Evolutionary conservation across 1,140 invertebrate genomes (phyloP).

Genomic region (Melipona quadrifasciata): DNA sequence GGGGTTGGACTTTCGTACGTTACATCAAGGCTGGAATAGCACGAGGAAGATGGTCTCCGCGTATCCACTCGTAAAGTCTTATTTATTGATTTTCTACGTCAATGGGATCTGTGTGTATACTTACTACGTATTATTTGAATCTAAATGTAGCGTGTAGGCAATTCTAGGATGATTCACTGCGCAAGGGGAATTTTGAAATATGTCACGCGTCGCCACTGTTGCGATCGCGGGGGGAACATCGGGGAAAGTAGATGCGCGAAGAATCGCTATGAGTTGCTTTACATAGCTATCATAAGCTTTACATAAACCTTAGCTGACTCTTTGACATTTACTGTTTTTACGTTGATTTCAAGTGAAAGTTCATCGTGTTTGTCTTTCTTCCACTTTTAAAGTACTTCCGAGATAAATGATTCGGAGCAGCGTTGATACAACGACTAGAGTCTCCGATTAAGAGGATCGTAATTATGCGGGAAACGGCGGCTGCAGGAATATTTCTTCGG

Average conservation of each 20-base stretch:
- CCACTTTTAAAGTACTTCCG: neutral
- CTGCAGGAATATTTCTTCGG: slow-evolving; percentile 2
- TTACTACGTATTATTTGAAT: neutral
- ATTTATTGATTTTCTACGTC: slow-evolving; percentile 53
- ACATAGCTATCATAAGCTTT: neutral
- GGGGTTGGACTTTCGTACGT: slow-evolving; percentile 46
- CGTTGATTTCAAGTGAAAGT: too few species aligned
- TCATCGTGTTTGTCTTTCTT: too few species aligned
- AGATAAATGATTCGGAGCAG: neutral
- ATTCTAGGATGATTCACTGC: slow-evolving; percentile 3
- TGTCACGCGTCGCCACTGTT: neutral
- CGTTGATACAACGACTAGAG: neutral
- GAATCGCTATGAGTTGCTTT: neutral
- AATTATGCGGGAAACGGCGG: neutral
- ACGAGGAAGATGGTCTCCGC: slow-evolving; percentile 12
- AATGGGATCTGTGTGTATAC: slow-evolving; percentile 31
- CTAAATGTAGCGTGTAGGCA: slow-evolving; percentile 11
- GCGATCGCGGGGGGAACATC: neutral
- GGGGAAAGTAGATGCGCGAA: neutral
- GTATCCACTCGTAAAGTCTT: slow-evolving; percentile 44
- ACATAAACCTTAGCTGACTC: rapidly evolving
- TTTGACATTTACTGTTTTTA: neutral
- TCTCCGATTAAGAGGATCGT: neutral
- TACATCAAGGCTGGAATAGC: slow-evolving; percentile 16
- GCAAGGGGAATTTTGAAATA: neutral